Conservation (phyloP, 2,888 invertebrate species). For the Hermaeophaga mercurialis region DNA sequence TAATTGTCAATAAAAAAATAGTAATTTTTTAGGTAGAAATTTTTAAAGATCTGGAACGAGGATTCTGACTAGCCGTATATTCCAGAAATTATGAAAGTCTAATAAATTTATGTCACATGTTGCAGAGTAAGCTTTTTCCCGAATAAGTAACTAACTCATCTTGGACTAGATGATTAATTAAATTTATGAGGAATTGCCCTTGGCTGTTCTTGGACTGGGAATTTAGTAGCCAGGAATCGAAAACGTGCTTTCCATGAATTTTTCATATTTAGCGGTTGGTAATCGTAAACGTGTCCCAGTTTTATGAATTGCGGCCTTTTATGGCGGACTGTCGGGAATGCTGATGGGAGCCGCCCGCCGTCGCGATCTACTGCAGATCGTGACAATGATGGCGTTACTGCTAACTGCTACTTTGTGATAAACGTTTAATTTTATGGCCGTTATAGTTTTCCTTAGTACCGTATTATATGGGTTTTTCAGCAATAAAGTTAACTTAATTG, state of each 20-base stretch:
- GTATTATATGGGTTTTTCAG: too few species aligned
- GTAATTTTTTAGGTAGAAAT: too few species aligned
- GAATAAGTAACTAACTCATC: constrained; percentile 31
- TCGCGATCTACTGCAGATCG: constrained; percentile 15
- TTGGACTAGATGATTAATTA: constrained; percentile 31
- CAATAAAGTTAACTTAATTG: too few species aligned
- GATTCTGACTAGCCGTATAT: too few species aligned
- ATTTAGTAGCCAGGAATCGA: constrained; percentile 34
- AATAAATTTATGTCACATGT: constrained; percentile 29
- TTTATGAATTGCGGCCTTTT: constrained; percentile 30
- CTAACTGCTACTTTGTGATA: constrained; percentile 22
- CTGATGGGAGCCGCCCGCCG: constrained; percentile 17
- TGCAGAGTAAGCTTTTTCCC: constrained; percentile 24
- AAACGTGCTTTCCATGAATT: constrained; percentile 37
- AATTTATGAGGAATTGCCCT: constrained; percentile 31
- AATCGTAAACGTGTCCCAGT: constrained; percentile 34
- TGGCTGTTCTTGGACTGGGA: constrained; percentile 10
- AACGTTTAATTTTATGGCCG: constrained; percentile 7
- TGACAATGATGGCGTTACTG: constrained; percentile 18
- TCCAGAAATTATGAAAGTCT: too few species aligned
- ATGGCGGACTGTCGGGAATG: constrained; percentile 26
- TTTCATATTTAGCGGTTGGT: constrained; percentile 37
- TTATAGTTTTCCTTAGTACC: constrained; percentile 7
- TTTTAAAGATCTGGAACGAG: too few species aligned
- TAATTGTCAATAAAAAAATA: too few species aligned